phyloP scores from a whole-genome alignment of 2,113 vertebrate species.

The Bufo gargarizans region DNA sequence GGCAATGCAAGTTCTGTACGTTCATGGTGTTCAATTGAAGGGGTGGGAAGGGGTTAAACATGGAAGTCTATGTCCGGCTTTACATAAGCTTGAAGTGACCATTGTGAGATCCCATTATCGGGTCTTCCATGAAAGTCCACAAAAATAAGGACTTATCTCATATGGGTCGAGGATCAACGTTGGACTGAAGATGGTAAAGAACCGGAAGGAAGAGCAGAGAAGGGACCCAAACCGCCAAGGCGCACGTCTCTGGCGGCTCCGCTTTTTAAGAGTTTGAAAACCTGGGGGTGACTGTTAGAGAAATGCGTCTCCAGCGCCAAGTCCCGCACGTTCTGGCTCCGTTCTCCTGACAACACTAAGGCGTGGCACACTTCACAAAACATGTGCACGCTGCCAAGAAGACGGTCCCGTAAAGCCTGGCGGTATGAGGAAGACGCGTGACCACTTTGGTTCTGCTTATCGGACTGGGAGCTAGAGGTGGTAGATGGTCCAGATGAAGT shows the following conservation, averaged over 20 bases:
- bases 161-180: not conserved
- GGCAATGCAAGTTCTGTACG: not conserved
- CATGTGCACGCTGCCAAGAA: constrained; percentile 19
- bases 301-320: constrained; percentile 7
- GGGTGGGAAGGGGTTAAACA: too few species aligned
- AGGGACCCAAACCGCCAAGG: not conserved
- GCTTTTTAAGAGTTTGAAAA: constrained; percentile 16
- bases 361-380: constrained; percentile 29
- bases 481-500: not conserved
- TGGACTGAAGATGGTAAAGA: not conserved
- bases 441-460: not conserved
- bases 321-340: constrained; percentile 29
- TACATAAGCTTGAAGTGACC: too few species aligned
- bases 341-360: constrained; percentile 16
- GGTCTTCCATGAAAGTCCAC: too few species aligned
- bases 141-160: too few species aligned
- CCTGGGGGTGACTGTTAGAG: constrained; percentile 15
- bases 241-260: constrained; percentile 29
- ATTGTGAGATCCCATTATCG: too few species aligned
- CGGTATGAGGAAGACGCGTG: not conserved
- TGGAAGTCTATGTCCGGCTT: too few species aligned
- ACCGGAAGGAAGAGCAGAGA: not conserved
- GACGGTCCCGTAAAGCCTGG: not conserved
- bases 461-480: not conserved
- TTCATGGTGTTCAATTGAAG: too few species aligned